Percentiles rank a stretch among this genome's conserved stretches.
Conservation (phyloP, 2,888 invertebrate genomes). For the Diploptera punctata region DNA sequence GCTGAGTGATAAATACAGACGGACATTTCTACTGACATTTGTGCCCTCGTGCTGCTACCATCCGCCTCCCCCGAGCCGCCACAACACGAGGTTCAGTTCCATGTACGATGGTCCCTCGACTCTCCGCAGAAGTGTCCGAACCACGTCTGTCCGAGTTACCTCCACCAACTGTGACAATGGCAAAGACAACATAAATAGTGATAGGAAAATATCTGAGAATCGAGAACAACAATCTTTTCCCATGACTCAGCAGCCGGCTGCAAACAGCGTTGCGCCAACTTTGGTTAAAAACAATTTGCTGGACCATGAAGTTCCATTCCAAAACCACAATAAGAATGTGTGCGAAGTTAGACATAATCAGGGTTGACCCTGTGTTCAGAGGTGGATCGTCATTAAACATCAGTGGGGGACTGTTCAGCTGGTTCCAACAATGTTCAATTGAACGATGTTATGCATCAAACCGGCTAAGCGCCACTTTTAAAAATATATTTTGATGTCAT, state of each 20-base stretch:
- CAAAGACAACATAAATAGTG: background rate
- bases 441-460: no score
- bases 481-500: no score
- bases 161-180: background rate
- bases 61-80: background rate
- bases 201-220: background rate
- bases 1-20: constrained; percentile 75
- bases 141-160: background rate
- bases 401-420: no score
- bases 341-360: constrained; percentile 6
- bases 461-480: no score
- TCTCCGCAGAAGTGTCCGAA: background rate
- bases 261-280: background rate
- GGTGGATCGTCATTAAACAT: no score
- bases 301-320: constrained; percentile 3
- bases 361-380: no score
- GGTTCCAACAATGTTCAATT: no score
- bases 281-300: background rate
- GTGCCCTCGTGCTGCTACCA: constrained; percentile 46
- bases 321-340: background rate
- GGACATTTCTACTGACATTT: constrained; percentile 57
- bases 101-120: constrained; percentile 16
- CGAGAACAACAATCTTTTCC: background rate
- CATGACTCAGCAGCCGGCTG: background rate
- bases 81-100: constrained; percentile 19